These are phyloP conservation scores for Labia minor DNA, from an alignment of 2,888 invertebrate genomes.

Conservation along the genomic window DNA sequence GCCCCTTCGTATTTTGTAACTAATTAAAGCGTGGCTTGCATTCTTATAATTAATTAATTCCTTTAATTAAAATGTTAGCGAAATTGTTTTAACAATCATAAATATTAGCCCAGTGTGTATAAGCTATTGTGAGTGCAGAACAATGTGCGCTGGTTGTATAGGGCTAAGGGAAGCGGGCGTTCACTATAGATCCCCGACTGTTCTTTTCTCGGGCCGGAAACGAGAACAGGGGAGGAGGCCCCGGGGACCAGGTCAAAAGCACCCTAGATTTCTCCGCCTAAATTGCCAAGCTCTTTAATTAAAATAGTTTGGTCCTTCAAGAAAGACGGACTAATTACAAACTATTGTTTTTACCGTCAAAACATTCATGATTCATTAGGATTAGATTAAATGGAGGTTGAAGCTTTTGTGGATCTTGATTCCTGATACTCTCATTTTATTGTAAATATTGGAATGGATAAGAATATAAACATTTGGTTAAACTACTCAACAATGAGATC, in stretches of 20 bases:
- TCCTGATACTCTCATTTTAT: too few relatives aligned
- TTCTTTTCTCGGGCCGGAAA: slow-evolving; percentile 13
- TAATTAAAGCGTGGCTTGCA: slow-evolving; percentile 7
- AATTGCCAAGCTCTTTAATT: slow-evolving; percentile 41
- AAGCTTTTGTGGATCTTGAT: too few relatives aligned
- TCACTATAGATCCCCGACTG: neutral
- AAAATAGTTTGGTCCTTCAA: slow-evolving; percentile 38
- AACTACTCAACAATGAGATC: too few relatives aligned
- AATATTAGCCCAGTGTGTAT: slow-evolving; percentile 5
- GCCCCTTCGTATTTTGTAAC: neutral
- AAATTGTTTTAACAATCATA: slow-evolving; percentile 13
- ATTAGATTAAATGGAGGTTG: too few relatives aligned
- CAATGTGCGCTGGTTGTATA: neutral
- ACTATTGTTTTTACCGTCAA: neutral
- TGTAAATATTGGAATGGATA: too few relatives aligned
- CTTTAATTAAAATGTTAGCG: slow-evolving; percentile 13
- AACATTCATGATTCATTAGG: neutral
- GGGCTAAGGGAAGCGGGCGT: neutral
- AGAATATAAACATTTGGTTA: too few relatives aligned
- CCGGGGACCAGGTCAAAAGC: slow-evolving; percentile 2
- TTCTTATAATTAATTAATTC: slow-evolving; percentile 13
- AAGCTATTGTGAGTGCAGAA: slow-evolving; percentile 4
- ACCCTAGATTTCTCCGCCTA: slow-evolving; percentile 32
- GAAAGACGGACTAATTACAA: neutral
- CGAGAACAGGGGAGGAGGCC: neutral